phyloP scores from a whole-genome alignment of 2,888 invertebrate species.

The Meganola albula region DNA sequence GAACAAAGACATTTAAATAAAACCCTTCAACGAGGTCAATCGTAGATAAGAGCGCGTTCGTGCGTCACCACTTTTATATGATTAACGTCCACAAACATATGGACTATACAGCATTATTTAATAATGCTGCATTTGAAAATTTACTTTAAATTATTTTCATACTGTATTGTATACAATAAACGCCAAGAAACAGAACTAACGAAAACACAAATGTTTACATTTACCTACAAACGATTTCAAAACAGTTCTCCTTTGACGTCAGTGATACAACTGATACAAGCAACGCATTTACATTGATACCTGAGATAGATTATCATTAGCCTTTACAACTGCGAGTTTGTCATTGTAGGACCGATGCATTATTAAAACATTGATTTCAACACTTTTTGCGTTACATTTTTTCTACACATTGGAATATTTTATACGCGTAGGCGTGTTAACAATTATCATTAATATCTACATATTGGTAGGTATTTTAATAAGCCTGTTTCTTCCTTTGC shows the following conservation, averaged over 20 bases:
- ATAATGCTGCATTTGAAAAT: slow-evolving; percentile 13
- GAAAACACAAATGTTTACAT: slow-evolving; percentile 54
- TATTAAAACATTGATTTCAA: no score
- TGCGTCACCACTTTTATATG: slow-evolving; percentile 51
- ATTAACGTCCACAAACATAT: slow-evolving; percentile 29
- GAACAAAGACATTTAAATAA: no score
- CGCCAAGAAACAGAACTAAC: no score
- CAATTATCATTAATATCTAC: no score
- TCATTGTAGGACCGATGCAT: no score
- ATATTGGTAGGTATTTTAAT: no score
- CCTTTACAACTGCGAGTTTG: slow-evolving; percentile 18
- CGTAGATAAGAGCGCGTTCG: slow-evolving; percentile 51
- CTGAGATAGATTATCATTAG: slow-evolving; percentile 28
- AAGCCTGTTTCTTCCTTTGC: no score
- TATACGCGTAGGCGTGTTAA: no score
- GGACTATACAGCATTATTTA: slow-evolving; percentile 19
- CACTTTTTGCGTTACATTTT: no score
- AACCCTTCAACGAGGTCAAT: slow-evolving; percentile 59
- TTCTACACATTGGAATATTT: no score
- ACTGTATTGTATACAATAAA: no score
- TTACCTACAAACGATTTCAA: slow-evolving; percentile 45
- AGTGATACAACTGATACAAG: slow-evolving; percentile 30
- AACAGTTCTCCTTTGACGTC: slow-evolving; percentile 58
- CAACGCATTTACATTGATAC: slow-evolving; percentile 32
- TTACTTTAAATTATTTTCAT: no score